Base-by-base conservation (phyloP, 2,888 invertebrate species). In the Synanthedon tipuliformis region DNA sequence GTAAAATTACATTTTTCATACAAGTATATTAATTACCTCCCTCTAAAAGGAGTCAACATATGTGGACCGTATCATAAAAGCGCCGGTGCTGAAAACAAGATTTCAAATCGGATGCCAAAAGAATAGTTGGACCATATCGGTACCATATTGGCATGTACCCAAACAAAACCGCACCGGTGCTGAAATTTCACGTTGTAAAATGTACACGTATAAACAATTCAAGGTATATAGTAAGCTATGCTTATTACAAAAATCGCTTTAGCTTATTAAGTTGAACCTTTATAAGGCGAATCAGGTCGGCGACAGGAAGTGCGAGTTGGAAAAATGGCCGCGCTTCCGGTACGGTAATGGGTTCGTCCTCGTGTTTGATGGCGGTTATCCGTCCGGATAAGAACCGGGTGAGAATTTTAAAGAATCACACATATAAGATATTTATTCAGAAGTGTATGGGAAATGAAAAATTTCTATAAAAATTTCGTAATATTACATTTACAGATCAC, bases 291-390 rank as follows among this genome's bases (percentile, higher is more conserved):
- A 49, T 57, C 64, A 62, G 65, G 66, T 60, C 59, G 58, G 59
- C 61, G 65, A 67, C 68, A 65, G 73, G 72, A 75, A 69, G 71
- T 69, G 66, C 62, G 67, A 68, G 69, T 69, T 63, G 63, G 73
- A 69, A 73, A 75, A 73, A 75, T 73, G 68, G 71, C 65, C 65
- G 66, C 57, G 62, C 68, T 68, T 75, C 75, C 75, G 67, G 62
- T 57, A 53, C 56, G 56, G 62, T 73, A 74, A 74, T 75, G 69
- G 73, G 57, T 63, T 64, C 59, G 58, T 61, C 61, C 61, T 50
- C 53, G 63, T 62, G 56, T 56, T 61, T 59, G 64, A 64, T 61
- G 61, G 15, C 54, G 51, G 48, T 41, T 53, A 57, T 64, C 62
- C 63, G 57, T 50, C 41, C 40, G 48, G 54, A 56, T 56, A 41